Evolutionary conservation across 2,888 invertebrate genomes (phyloP).

Genomic region (Orthosia incerta): DNA sequence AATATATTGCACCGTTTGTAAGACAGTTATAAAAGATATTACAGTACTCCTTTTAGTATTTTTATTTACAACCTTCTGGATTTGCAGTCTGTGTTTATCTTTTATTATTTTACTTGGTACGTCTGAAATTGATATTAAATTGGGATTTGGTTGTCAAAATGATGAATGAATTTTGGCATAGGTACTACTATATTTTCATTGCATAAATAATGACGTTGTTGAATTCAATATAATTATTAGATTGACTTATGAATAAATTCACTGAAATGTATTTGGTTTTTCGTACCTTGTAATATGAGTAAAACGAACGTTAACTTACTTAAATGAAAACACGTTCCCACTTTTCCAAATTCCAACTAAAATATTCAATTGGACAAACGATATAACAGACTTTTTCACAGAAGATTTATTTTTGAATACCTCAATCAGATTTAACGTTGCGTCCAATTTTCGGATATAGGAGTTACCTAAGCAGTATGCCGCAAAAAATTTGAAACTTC

Average conservation of each 20-base stretch:
- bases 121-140: constrained; percentile 38
- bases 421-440: constrained; percentile 40
- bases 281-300: background rate
- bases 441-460: constrained; percentile 60
- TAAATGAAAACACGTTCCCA: background rate
- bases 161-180: constrained; percentile 11
- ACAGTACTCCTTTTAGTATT: constrained; percentile 37
- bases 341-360: background rate
- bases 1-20: constrained; percentile 55
- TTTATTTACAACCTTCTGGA: constrained; percentile 35
- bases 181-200: constrained; percentile 6
- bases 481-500: constrained; percentile 74
- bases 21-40: constrained; percentile 42
- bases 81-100: constrained; percentile 29
- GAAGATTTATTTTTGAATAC: constrained; percentile 47
- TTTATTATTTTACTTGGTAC: constrained; percentile 20
- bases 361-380: background rate
- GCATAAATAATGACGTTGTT: background rate
- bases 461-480: constrained; percentile 52
- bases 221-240: background rate
- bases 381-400: constrained; percentile 1
- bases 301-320: background rate
- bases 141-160: constrained; percentile 21
- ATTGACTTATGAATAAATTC: background rate
- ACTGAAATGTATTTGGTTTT: background rate